Evolutionary conservation across 64 coral and sea anemone species (phyloP).

Genomic region (Montipora efflorescens): DNA sequence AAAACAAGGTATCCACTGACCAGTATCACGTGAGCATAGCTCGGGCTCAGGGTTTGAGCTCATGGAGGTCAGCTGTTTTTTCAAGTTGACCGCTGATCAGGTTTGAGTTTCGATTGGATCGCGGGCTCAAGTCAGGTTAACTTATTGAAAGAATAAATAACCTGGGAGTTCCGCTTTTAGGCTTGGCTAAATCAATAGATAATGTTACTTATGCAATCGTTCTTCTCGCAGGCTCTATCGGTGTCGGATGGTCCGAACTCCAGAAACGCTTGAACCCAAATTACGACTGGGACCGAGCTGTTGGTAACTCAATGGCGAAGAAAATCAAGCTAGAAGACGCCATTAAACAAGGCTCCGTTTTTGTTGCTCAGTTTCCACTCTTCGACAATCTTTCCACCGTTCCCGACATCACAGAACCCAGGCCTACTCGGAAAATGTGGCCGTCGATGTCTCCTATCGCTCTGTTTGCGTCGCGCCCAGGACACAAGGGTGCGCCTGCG

Average conservation of each 20-base stretch:
- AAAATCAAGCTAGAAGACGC: slow-evolving; percentile 33
- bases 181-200: no score
- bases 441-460: slow-evolving; percentile 76
- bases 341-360: slow-evolving; percentile 61
- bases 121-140: no score
- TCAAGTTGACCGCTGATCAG: no score
- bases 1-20: no score
- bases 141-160: no score
- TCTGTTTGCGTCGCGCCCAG: slow-evolving; percentile 74
- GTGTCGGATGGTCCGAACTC: slow-evolving; percentile 74
- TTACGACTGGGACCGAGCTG: slow-evolving; percentile 63
- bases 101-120: no score
- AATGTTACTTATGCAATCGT: not conserved
- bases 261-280: slow-evolving; percentile 51
- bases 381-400: slow-evolving; percentile 75
- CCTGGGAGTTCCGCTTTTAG: no score
- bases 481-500: slow-evolving; percentile 8
- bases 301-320: not conserved
- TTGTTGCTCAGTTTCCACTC: slow-evolving; percentile 71
- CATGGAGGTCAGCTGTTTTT: no score
- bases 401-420: slow-evolving; percentile 56
- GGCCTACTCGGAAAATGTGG: slow-evolving; percentile 82
- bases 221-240: slow-evolving; percentile 13
- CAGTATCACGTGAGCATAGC: no score
- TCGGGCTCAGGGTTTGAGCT: no score